Conservation (phyloP, 2,797 vertebrate species). For the Rhinoraja longicauda region DNA sequence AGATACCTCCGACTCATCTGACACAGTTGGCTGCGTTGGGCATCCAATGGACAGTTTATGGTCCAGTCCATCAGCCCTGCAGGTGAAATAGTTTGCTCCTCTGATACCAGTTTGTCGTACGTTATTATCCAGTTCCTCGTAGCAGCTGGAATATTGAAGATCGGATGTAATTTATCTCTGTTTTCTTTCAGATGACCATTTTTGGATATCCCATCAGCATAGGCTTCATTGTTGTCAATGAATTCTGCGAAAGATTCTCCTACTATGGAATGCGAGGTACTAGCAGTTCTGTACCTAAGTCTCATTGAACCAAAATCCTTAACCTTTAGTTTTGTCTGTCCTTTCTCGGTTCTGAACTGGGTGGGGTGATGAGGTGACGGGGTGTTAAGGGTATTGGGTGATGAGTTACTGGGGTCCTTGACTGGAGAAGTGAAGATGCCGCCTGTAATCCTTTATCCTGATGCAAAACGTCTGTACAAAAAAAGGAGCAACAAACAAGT, state of each 20-base stretch:
- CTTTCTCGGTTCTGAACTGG: not conserved
- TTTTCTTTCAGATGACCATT: constrained; percentile 48
- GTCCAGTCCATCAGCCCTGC: too few species aligned
- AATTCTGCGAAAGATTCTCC: constrained; percentile 94
- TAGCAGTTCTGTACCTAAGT: not conserved
- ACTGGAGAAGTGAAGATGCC: not conserved
- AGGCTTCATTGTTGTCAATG: constrained; percentile 88
- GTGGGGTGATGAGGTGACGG: too few species aligned
- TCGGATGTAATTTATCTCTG: not conserved
- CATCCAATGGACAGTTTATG: too few species aligned
- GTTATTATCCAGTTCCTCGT: not conserved
- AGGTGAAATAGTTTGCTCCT: too few species aligned
- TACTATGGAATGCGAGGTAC: constrained; percentile 97
- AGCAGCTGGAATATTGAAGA: not conserved
- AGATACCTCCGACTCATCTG: too few species aligned
- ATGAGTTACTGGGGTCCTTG: too few species aligned
- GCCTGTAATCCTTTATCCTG: not conserved
- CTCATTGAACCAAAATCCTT: not conserved
- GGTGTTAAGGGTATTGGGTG: too few species aligned
- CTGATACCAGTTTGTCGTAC: too few species aligned
- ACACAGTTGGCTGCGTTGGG: too few species aligned
- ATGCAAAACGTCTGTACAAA: not conserved
- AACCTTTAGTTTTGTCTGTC: too few species aligned
- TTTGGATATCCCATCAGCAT: constrained; percentile 82
- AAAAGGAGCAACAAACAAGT: not conserved